Base-by-base conservation (phyloP, 2,113 vertebrate species). In the Chaetodon auriga region DNA sequence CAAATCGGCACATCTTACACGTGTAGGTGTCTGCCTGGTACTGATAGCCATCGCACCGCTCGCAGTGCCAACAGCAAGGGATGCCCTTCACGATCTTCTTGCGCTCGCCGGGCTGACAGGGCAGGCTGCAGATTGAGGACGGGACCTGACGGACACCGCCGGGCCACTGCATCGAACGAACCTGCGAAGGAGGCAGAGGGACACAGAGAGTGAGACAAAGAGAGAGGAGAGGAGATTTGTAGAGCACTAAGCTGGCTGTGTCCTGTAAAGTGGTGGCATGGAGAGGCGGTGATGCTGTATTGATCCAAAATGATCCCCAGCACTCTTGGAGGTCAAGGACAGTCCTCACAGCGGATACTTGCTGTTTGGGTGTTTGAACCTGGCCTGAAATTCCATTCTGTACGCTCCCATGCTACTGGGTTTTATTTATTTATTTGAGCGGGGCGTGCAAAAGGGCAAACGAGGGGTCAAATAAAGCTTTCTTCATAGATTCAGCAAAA, bases 41-140 rank as follows among this genome's bases (percentile, higher is more conserved):
- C 88, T 96, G 95, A 85, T 96, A 96, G 49, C 95, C 95, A 55
- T 96, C 95, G 1, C 95, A 96, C 15, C 94, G 94, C 70, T 96
- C 95, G 1, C 95, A 96, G 91, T 94, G 95, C 95, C 95, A 96
- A 60, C 95, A 96, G 82, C 95, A 96, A 16, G 93, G 94, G 71
- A 96, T 96, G 48, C 95, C 95, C 84, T 95, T 96, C 68, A 96
- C 95, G 1, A 92, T 93, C 83, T 96, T 96, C 90, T 95, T 96
- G 36, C 95, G 94, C 87, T 95, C 94, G 2, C 95, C 94, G 0
- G 92, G 61, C 77, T 91, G 92, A 83, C 95, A 96, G 23, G 93
- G 90, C 0, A 89, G 94, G 62, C 95, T 96, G 91, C 95, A 96
- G 78, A 94, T 96, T 41, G 95, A 96, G n/a, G 89, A 80, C 4